These are phyloP conservation scores for Rhabditoides inermis DNA, from an alignment of 2,888 invertebrate genomes.

Conservation along the genomic window DNA sequence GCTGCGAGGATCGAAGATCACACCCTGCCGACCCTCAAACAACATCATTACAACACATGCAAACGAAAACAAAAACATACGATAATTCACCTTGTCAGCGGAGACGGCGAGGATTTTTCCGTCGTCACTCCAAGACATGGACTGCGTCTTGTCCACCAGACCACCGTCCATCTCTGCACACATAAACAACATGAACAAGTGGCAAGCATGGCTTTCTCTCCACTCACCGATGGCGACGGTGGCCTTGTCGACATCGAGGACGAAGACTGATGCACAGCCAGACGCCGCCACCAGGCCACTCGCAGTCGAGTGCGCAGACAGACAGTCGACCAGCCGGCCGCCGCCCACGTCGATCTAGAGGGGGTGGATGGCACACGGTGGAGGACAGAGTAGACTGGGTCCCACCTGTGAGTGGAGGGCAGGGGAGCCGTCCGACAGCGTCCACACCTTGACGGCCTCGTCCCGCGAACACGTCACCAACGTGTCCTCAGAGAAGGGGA, in stretches of 20 bases:
- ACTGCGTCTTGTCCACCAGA: slow-evolving; percentile 66
- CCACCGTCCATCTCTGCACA: slow-evolving; percentile 28
- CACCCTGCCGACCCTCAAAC: slow-evolving; percentile 3
- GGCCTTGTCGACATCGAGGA: slow-evolving; percentile 79
- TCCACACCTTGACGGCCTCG: slow-evolving; percentile 51
- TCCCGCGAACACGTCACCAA: slow-evolving; percentile 70
- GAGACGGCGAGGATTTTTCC: slow-evolving; percentile 70
- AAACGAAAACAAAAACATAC: background rate
- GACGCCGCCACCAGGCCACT: slow-evolving; percentile 80
- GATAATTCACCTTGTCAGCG: slow-evolving; percentile 57
- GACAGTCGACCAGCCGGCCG: slow-evolving; percentile 8
- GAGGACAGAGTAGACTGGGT: too few species aligned
- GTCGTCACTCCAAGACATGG: slow-evolving; percentile 79
- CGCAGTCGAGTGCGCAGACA: slow-evolving; percentile 70
- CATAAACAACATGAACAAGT: too few species aligned
- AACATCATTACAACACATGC: background rate
- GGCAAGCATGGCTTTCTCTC: too few species aligned
- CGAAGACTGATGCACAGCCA: slow-evolving; percentile 70
- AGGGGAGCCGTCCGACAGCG: slow-evolving; percentile 80
- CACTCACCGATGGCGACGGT: slow-evolving; percentile 12
- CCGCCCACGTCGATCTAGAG: slow-evolving; percentile 2
- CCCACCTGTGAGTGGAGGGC: slow-evolving; percentile 61
- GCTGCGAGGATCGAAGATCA: slow-evolving; percentile 54
- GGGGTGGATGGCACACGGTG: background rate
- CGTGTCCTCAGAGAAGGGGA: slow-evolving; percentile 85